Base-by-base conservation (phyloP, 2,113 vertebrate species). In the Corynorhinus townsendii region DNA sequence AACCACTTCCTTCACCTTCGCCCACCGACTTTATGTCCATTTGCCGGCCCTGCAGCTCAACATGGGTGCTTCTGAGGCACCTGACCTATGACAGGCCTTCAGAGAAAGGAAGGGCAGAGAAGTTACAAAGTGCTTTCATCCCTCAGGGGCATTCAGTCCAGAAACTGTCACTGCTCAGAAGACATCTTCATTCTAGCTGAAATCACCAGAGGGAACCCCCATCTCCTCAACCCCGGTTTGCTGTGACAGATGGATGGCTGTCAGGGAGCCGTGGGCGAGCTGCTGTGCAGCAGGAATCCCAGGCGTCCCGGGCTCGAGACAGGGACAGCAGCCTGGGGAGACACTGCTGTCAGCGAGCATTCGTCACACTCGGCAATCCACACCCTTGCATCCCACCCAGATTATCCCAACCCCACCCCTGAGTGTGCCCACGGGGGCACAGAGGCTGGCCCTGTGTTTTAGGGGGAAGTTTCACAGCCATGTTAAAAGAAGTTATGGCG, bases 181-280 rank as follows among this genome's bases (percentile, higher is more conserved):
- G 92, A 62, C 30, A 56, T 69, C 54, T 95, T 93, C 68, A 80
- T 84, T 89, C 95, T 24, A 35, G 93, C 47, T 47, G 77, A 52
- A 24, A 45, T 62, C 94, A 82, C 26, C 15, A 71, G 86, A 43
- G 4, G 22, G n/a, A 94, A 17, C 5, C 1, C 0, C 9, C 24
- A n/a, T 66, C 92, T 54, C 45, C 40, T 90, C 82, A 72, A 4
- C n/a, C 94, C 89, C 45, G 6, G 2, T 71, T 47, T 94, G 38
- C 49, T 95, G 71, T 86, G 84, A 91, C 40, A 92, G 90, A 77
- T 22, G 52, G 17, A 0, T 1, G 64, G 49, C 19, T 83, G 90
- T 43, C 1, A 0, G 91, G 72, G 26, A 69, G 22, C 33, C 5
- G 4, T 43, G 10, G 4, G 68, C 28, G 16, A 16, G 71, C 92